Evolutionary conservation across 2,113 vertebrate genomes (phyloP).

Genomic region (Alligator sinensis): DNA sequence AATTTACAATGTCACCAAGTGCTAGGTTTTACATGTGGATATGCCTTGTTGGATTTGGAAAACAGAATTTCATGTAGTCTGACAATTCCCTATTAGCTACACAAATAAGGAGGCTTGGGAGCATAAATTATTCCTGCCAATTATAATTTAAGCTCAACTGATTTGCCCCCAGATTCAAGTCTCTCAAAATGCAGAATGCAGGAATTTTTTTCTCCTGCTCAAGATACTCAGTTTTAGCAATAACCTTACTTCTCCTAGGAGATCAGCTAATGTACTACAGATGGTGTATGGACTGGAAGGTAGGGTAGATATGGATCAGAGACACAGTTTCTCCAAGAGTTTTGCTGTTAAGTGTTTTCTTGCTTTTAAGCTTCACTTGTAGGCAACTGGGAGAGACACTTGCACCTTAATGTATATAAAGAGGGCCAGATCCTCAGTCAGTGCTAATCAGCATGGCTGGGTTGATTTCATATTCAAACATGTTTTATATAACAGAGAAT

Average conservation of each 20-base stretch:
- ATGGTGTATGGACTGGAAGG: neutral
- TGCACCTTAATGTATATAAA: neutral
- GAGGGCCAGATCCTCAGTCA: neutral
- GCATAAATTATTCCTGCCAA: neutral
- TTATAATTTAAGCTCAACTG: neutral
- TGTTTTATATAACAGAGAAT: neutral
- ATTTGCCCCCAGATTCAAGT: neutral
- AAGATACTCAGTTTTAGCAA: neutral
- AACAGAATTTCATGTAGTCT: neutral
- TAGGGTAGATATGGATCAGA: neutral
- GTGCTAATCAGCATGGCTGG: neutral
- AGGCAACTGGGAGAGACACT: fast-evolving
- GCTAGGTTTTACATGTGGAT: neutral
- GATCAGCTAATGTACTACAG: fast-evolving
- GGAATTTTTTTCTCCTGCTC: neutral
- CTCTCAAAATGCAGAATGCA: neutral
- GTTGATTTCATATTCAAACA: neutral
- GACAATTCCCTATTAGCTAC: neutral
- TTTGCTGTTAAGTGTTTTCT: neutral
- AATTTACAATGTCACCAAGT: neutral
- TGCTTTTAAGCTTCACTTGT: neutral
- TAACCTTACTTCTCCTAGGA: fast-evolving
- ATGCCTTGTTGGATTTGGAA: neutral
- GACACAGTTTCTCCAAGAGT: neutral
- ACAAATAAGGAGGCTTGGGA: slow-evolving; percentile 1